Base-by-base conservation (phyloP, 2,797 vertebrate genomes). In the Peromyscus melanophrys region DNA sequence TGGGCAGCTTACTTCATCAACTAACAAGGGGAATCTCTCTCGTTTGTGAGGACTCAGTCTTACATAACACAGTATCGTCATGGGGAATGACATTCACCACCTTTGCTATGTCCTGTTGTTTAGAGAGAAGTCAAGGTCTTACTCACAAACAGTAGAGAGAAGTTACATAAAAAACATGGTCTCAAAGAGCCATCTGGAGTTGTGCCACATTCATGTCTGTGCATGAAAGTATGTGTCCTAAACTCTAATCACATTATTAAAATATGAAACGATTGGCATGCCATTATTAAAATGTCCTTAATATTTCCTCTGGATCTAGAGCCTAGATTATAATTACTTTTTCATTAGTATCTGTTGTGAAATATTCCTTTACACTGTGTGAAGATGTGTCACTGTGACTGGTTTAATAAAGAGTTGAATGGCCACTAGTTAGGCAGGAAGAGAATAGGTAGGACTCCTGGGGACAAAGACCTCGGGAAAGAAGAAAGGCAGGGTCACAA, bases 221-320 rank as follows among this genome's bases (percentile, higher is more conserved):
- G 23, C 1, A 92, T 34, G n/a, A 87, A 1, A 52, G 6, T 23
- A 84, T 77, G 49, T 65, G 49, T 84, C 16, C 67, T 94, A 92
- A 92, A 59, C 2, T 6, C 31, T 55, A 57, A 87, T 14, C 4
- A 69, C 7, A 92, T 10, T 6, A 37, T 59, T 55, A 67, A 89
- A 46, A 34, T 82, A 89, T 82, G 55, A 97, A 86, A 86, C 86
- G 84, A 63, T 92, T 63, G 73, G 10, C 25, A 65, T 78, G 65
- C 13, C 6, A 92, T 19, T 49, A n/a, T 69, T 93, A 95, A 89
- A 19, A 63, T 85, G 4, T 65, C 40, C 29, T 78, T 55, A 76
- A 34, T 19, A 23, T 40, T 73, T 85, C 59, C 92, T 2, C 69
- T 76, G 43, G 63, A 55, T 84, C 10, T 61, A 37, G 12, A 29